These are phyloP conservation scores for Acanthurus tractus DNA, from an alignment of 2,797 vertebrate genomes.

Conservation along the genomic window DNA sequence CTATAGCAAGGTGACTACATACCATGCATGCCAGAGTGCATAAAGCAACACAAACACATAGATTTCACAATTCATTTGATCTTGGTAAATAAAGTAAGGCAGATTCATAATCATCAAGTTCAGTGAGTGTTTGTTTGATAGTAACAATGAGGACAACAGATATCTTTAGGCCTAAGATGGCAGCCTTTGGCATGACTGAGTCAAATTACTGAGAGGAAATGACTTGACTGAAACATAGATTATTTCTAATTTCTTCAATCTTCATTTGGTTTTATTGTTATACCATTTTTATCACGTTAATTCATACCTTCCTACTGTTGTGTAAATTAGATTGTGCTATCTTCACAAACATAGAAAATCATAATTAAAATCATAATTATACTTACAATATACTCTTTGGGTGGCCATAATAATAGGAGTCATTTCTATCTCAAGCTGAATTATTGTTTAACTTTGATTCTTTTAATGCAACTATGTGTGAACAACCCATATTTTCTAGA, in stretches of 20 bases:
- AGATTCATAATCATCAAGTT: constrained; percentile 9
- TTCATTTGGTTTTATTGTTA: too few relatives aligned
- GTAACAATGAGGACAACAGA: constrained; percentile 11
- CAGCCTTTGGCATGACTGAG: constrained; percentile 19
- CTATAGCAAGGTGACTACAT: constrained; percentile 10
- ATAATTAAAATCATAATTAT: too few relatives aligned
- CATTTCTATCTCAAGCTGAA: too few relatives aligned
- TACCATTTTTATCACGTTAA: too few relatives aligned
- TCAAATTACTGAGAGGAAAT: background rate
- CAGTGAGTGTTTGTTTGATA: background rate
- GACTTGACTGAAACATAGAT: too few relatives aligned
- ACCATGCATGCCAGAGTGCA: constrained; percentile 3
- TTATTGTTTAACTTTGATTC: background rate
- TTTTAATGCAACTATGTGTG: background rate
- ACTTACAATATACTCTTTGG: too few relatives aligned
- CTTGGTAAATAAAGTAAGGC: constrained; percentile 8
- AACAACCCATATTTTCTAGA: background rate
- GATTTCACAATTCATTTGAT: constrained; percentile 16
- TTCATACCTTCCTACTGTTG: too few relatives aligned
- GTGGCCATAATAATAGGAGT: too few relatives aligned
- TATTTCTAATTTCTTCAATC: too few relatives aligned
- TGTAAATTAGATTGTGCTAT: too few relatives aligned
- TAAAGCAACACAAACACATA: constrained; percentile 31
- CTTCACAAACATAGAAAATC: too few relatives aligned
- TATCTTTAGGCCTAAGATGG: constrained; percentile 34